Evolutionary conservation across 2,113 vertebrate species (phyloP), one percentile per base, ranked within the genome.

Genomic region (Protomyctophum bolini): DNA sequence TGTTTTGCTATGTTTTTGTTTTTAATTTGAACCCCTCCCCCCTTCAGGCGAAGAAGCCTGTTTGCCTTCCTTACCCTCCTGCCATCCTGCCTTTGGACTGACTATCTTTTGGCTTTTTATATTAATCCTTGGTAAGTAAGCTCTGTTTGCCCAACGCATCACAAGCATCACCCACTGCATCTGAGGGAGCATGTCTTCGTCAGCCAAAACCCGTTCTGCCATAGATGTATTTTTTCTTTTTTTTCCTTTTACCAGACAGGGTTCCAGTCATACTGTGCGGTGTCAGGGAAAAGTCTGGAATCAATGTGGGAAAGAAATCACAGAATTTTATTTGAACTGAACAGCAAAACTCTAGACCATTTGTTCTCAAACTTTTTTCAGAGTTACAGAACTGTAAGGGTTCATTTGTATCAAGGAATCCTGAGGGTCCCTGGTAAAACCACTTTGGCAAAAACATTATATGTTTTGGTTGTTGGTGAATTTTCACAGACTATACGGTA

Each of bases 51-150:
- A 96, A 97, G 97, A 93, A 99, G 97, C 94, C 94, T 99, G 83
- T 99, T 99, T 96, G 96, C 97, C 95, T 97, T 99, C 95, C 95
- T 99, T 95, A 98, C 97, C 91, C 95, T 99, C 88, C 95, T 99
- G 93, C 97, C 97, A 86, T 99, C 97, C 94, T 98, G 97, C 95
- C 97, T 98, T 91, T 99, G 97, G 97, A 99, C 97, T 97, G 97
- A 99, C 95, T 99, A 98, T 97, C 97, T 99, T 94, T 98, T 99
- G 97, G 97, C 97, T 96, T 99, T 99, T 96, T 98, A 98, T 98
- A 97, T 99, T 97, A 99, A 99, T 94, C 97, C 97, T 89, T 99
- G 97, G 97, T 99, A 98, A 99, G 97, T 98, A 95, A 89, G 91
- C 81, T 49, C 83, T 80, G 83, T 77, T 76, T 77, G 81, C 67